These are phyloP conservation scores for Crocallis elinguaria DNA, from an alignment of 2,888 invertebrate genomes.

Conservation along the genomic window DNA sequence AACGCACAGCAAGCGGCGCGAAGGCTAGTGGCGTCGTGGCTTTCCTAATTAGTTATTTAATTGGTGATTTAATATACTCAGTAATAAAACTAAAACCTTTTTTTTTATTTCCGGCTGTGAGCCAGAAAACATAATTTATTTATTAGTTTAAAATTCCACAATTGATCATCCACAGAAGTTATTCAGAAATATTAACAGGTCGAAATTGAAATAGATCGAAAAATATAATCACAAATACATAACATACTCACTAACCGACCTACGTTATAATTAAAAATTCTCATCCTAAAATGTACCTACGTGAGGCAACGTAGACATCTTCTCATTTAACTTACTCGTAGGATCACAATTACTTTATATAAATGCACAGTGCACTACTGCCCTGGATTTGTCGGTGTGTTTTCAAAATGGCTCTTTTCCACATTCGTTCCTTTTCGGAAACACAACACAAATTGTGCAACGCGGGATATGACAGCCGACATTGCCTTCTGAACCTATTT, in stretches of 20 bases:
- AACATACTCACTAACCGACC: slow-evolving; percentile 68
- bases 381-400: slow-evolving; percentile 89
- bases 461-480: slow-evolving; percentile 54
- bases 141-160: slow-evolving; percentile 81
- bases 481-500: slow-evolving; percentile 38
- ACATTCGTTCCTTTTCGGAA: slow-evolving; percentile 90
- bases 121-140: slow-evolving; percentile 74
- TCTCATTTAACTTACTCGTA: slow-evolving; percentile 67
- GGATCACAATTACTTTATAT: slow-evolving; percentile 61
- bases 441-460: slow-evolving; percentile 92
- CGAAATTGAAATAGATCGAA: slow-evolving; percentile 74
- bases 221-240: slow-evolving; percentile 68
- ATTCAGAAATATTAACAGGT: slow-evolving; percentile 71
- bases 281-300: slow-evolving; percentile 48
- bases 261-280: slow-evolving; percentile 60
- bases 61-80: slow-evolving; percentile 4
- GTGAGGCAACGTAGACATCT: slow-evolving; percentile 67
- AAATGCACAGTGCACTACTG: slow-evolving; percentile 80
- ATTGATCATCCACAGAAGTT: slow-evolving; percentile 77
- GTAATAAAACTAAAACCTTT: slow-evolving; percentile 51
- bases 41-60: slow-evolving; percentile 31
- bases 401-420: slow-evolving; percentile 96
- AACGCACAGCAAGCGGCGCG: slow-evolving; percentile 63
- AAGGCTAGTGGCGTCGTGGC: slow-evolving; percentile 67
- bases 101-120: slow-evolving; percentile 57